phyloP scores from a whole-genome alignment of 2,888 invertebrate genomes.

The Andricus curvator region DNA sequence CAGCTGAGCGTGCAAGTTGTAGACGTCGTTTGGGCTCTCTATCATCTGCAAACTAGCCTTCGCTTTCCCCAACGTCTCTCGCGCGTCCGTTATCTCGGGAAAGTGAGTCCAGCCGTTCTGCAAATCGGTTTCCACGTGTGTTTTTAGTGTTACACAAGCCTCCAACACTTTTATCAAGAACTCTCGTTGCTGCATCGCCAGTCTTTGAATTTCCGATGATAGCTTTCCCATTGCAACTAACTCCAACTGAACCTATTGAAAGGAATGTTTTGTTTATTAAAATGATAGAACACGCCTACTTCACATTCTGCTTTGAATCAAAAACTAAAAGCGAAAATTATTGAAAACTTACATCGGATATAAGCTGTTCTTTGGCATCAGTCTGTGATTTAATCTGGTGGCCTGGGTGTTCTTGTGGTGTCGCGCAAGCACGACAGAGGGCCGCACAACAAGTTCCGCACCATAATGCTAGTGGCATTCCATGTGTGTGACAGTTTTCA shows the following conservation, averaged over 20 bases:
- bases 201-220: conserved; percentile 85
- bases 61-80: conserved; percentile 83
- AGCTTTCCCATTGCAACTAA: conserved; percentile 85
- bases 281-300: neutral
- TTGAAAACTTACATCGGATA: conserved; percentile 79
- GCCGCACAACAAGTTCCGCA: conserved; percentile 84
- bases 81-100: conserved; percentile 83
- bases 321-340: conserved; percentile 21
- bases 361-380: conserved; percentile 84
- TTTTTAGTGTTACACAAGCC: conserved; percentile 86
- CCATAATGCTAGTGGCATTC: conserved; percentile 86
- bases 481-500: conserved; percentile 86
- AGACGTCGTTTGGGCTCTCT: conserved; percentile 82
- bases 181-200: conserved; percentile 85
- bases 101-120: conserved; percentile 84
- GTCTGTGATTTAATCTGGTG: conserved; percentile 85
- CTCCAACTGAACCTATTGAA: conserved; percentile 81
- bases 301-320: neutral
- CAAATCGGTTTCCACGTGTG: conserved; percentile 87
- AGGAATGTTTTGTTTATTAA: neutral
- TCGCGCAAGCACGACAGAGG: conserved; percentile 85
- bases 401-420: conserved; percentile 83
- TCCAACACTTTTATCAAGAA: conserved; percentile 87
- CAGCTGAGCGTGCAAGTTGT: conserved; percentile 82
- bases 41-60: conserved; percentile 82